Conservation (phyloP, 2,888 invertebrate species). For the Bruchidius siliquastri region DNA sequence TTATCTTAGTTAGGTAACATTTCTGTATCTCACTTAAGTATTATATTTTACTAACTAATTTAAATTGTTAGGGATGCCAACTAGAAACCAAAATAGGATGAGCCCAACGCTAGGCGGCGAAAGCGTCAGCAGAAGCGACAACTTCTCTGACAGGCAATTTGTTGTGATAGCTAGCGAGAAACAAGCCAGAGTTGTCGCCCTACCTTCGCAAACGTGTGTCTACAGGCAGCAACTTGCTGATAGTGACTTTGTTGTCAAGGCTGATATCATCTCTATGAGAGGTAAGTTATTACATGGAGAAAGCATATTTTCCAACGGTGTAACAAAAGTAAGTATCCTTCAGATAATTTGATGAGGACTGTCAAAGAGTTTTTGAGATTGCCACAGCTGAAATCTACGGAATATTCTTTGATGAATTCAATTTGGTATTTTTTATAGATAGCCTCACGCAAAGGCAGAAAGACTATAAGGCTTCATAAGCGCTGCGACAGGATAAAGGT, state of each 20-base stretch:
- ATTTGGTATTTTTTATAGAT: too few species aligned
- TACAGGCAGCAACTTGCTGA: slow-evolving; percentile 91
- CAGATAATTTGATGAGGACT: too few species aligned
- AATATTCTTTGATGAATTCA: too few species aligned
- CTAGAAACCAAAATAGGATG: slow-evolving; percentile 66
- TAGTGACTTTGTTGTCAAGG: slow-evolving; percentile 88
- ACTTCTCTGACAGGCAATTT: slow-evolving; percentile 80
- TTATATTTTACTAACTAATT: too few species aligned
- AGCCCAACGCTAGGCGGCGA: slow-evolving; percentile 65
- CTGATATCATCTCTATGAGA: slow-evolving; percentile 88
- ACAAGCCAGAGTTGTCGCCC: slow-evolving; percentile 87
- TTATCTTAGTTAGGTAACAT: too few species aligned
- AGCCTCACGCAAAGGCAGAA: too few species aligned
- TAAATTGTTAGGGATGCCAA: slow-evolving; percentile 54
- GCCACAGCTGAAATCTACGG: too few species aligned
- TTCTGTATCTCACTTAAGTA: too few species aligned
- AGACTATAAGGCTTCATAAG: too few species aligned
- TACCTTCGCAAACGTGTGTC: slow-evolving; percentile 93
- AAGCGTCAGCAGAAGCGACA: slow-evolving; percentile 41
- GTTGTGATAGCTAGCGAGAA: slow-evolving; percentile 92
- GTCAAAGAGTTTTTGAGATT: too few species aligned
- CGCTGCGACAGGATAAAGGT: too few species aligned
- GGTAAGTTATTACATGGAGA: slow-evolving; percentile 51
- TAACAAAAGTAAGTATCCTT: too few species aligned
- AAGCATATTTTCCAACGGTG: neutral